Base-by-base conservation (phyloP, 1,140 invertebrate genomes). In the Tachypleus tridentatus region DNA sequence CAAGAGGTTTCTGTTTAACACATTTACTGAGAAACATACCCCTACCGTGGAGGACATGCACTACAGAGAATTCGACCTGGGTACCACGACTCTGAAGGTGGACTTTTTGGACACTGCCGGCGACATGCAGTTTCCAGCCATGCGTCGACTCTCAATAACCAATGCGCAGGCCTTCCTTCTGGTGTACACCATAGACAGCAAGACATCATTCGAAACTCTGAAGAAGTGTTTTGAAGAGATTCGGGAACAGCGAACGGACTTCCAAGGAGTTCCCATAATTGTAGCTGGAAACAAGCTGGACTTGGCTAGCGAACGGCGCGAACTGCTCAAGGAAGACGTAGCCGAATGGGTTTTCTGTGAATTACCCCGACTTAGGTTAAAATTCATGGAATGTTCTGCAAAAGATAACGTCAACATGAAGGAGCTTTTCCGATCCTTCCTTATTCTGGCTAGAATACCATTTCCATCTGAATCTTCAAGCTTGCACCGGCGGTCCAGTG, bases 11-110 rank as follows among this genome's bases (percentile, higher is more conserved):
- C 81, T 95, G n/a, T 88, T 86, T 73, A 88, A 90, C 73, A 86
- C 85, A 5, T 95, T 89, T 74, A 82, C 81, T 9, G 87, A 90
- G 69, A 87, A 88, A 72, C 93, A 95, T 74, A 82, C 85, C 69
- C 86, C 89, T 66, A 95, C 92, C 3, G 87, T 95, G 4, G 92
- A 95, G 74, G 92, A 95, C 75, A 79, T 94, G 3, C 92, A 91
- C 75, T 90, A 86, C 72, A 81, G 87, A 59, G 89, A 93, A 76
- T 95, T 89, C 74, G 84, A 89, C 69, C 79, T 93, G 51, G 81
- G 83, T 51, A 82, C 86, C 66, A 87, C 84, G 4, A 62, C 63
- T 52, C 56, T 68, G 3, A 65, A 76, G 62, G 88, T 93, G 54
- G 90, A 94, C 74, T 88, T 94, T 58, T 74, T 94, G 70, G 91